Evolutionary conservation across 2,113 vertebrate genomes (phyloP).

Genomic region (Oriolus oriolus): DNA sequence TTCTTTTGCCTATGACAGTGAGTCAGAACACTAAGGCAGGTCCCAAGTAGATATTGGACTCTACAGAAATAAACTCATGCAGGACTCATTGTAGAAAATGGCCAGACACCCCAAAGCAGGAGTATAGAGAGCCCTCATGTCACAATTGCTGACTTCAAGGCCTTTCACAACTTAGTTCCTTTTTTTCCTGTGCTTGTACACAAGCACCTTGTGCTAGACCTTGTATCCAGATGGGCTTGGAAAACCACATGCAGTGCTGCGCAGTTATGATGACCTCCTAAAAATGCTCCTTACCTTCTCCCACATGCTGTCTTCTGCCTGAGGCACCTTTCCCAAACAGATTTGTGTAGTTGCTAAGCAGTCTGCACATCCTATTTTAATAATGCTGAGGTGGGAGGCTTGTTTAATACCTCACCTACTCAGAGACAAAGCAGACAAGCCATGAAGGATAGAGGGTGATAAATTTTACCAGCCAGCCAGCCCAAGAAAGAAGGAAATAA

Average conservation of each 20-base stretch:
- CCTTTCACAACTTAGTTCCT: neutral
- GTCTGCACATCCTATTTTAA: neutral
- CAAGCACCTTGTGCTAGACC: too few relatives aligned
- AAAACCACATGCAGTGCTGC: neutral
- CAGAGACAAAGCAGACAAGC: neutral
- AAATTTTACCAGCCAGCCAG: neutral
- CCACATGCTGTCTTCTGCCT: neutral
- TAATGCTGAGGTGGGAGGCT: neutral
- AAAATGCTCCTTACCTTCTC: constrained; percentile 8
- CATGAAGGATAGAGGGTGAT: neutral
- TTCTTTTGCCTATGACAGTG: neutral
- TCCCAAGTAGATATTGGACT: neutral
- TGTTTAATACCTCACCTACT: neutral
- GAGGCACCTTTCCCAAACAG: constrained; percentile 15
- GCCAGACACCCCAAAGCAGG: neutral
- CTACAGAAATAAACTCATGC: neutral
- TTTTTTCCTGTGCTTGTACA: neutral
- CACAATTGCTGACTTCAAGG: neutral
- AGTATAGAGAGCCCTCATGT: neutral
- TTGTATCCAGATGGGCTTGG: neutral
- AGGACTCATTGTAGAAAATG: neutral
- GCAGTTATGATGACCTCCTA: constrained; percentile 1
- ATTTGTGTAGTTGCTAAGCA: neutral
- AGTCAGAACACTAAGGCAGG: neutral
- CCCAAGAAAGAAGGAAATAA: neutral